Base-by-base conservation (phyloP, 2,797 vertebrate species). In the Myripristis jacobus region DNA sequence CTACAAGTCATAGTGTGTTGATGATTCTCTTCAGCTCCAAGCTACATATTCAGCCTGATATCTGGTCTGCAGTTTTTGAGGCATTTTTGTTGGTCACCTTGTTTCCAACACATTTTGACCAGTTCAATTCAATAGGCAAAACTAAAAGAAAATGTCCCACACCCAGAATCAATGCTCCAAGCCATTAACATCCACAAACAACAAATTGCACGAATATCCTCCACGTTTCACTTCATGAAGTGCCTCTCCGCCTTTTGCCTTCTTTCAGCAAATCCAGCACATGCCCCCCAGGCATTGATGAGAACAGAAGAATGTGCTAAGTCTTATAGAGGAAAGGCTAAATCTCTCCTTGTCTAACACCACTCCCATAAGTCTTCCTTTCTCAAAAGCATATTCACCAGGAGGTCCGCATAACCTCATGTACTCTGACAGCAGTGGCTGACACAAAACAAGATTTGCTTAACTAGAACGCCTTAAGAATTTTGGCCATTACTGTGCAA, bases 231-330 rank as follows among this genome's bases (percentile, higher is more conserved):
- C 64, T 66, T 88, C 63, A 80, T 57, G 61, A 82, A 82, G 51
- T 61, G 47, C 50, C 70, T 85, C 75, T 73, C 73, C 70, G 61
- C 79, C 75, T 64, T 70, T 53, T 69, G 55, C 70, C 76, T 44
- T 78, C 87, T 85, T 63, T 83, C 70, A 91, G 77, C 81, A 86
- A 52, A 84, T 64, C 77, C 80, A 79, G 75, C 58, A 68, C 77
- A 80, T 53, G 75, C 81, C 68, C 84, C 78, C 78, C 54, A 48
- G 86, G 87, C 83, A 87, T 60, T 22, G 55, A 79, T 74, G 36
- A 75, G 60, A 61, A 66, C 29, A 50, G 60, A 90, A 87, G 86
- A 86, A 91, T 89, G 89, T 87, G 87, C 81, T 80, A 82, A 86
- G 85, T 86, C 83, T 87, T 63, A 65, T 29, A 75, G 77, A 79